A percentile compares a stretch with the other conserved stretches of the same genome.
phyloP scores from a whole-genome alignment of 2,888 invertebrate species.

The Nomada ruficornis region DNA sequence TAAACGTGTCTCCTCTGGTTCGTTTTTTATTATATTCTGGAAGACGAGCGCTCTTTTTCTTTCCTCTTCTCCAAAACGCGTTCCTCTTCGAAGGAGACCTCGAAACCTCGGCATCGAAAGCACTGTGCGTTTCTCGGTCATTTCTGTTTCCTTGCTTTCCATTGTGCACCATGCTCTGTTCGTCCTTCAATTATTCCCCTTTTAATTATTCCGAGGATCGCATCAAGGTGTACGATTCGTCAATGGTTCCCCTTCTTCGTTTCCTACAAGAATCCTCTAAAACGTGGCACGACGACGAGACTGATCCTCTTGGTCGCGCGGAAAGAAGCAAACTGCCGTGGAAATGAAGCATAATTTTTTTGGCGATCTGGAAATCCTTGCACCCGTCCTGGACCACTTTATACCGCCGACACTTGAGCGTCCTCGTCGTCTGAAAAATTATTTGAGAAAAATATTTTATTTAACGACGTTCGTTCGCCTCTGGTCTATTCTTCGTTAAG shows the following conservation, averaged over 20 bases:
- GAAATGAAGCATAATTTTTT: constrained; percentile 62
- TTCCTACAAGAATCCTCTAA: neutral
- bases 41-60: constrained; percentile 59
- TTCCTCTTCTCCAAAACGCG: constrained; percentile 11
- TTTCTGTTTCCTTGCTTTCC: neutral
- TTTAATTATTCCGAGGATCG: neutral
- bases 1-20: constrained; percentile 12
- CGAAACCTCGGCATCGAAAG: constrained; percentile 3
- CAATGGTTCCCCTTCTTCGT: neutral
- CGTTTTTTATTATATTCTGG: constrained; percentile 42
- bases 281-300: constrained; percentile 22
- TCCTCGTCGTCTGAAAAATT: constrained; percentile 88
- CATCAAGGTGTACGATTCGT: neutral
- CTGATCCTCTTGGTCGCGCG: constrained; percentile 1
- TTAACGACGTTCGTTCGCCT: constrained; percentile 11
- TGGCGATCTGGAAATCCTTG: constrained; percentile 53
- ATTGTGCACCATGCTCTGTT: neutral
- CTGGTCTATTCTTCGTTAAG: constrained; percentile 8
- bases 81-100: neutral
- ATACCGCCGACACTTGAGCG: constrained; percentile 88
- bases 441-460: constrained; percentile 49
- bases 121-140: constrained; percentile 29
- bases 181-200: neutral
- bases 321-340: constrained; percentile 34
- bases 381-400: constrained; percentile 62